Percentiles rank a stretch among this genome's conserved stretches.
These are phyloP conservation scores for Aethes cnicana DNA, from an alignment of 2,888 invertebrate genomes.

Conservation along the genomic window DNA sequence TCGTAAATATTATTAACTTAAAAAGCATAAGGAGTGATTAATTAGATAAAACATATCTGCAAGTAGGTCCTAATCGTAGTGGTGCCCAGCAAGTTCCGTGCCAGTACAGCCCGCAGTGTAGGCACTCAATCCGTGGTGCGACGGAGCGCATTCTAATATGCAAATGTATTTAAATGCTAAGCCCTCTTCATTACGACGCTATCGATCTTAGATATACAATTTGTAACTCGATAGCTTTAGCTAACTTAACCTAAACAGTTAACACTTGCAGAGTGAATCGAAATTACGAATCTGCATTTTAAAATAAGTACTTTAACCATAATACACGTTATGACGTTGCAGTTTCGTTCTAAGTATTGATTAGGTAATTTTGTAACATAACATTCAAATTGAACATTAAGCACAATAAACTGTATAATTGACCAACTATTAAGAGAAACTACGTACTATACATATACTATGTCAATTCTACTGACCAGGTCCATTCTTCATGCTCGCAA, in stretches of 20 bases:
- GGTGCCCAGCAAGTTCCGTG: constrained; percentile 18
- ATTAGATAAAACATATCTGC: too few species aligned
- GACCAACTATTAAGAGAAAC: constrained; percentile 18
- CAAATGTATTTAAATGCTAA: constrained; percentile 82
- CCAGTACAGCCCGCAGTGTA: constrained; percentile 23
- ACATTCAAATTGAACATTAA: too few species aligned
- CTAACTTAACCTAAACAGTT: constrained; percentile 60
- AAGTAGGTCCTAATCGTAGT: constrained; percentile 18
- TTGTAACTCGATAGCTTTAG: constrained; percentile 72
- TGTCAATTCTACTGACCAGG: constrained; percentile 15
- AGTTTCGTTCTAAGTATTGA: too few species aligned
- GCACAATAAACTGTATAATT: too few species aligned
- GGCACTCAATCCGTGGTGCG: constrained; percentile 34
- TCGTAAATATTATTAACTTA: too few species aligned
- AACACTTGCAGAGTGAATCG: constrained; percentile 42
- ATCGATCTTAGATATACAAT: constrained; percentile 82
- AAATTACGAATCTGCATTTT: constrained; percentile 1
- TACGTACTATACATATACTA: too few species aligned
- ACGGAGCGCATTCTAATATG: constrained; percentile 79
- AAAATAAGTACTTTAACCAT: too few species aligned
- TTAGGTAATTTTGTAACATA: too few species aligned
- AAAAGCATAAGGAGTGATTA: too few species aligned
- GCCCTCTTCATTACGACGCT: constrained; percentile 80
- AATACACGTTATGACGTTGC: too few species aligned
- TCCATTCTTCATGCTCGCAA: constrained; percentile 32